These are phyloP conservation scores for Stenurella melanura DNA, from an alignment of 2,888 invertebrate species.

Conservation along the genomic window DNA sequence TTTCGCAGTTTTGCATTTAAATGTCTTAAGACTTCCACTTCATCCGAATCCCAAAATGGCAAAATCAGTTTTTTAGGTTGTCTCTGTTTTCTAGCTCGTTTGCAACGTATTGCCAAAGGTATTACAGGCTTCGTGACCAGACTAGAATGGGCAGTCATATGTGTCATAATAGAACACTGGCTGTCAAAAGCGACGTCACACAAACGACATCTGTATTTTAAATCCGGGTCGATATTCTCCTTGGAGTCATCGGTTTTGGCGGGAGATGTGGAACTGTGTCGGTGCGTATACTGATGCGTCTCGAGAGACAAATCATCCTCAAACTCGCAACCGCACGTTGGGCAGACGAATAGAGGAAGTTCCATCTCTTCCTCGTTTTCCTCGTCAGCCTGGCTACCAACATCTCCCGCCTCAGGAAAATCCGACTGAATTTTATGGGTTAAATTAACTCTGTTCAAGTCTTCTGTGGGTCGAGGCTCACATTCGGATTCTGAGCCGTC, in stretches of 20 bases:
- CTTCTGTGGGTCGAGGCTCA: conserved; percentile 71
- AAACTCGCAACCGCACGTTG: conserved; percentile 76
- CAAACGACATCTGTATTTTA: conserved; percentile 73
- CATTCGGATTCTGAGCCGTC: conserved; percentile 81
- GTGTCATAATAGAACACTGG: conserved; percentile 73
- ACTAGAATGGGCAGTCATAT: conserved; percentile 73
- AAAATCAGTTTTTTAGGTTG: conserved; percentile 74
- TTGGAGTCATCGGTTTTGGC: conserved; percentile 72
- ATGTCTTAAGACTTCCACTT: conserved; percentile 65
- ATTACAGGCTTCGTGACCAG: conserved; percentile 63
- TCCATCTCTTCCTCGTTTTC: conserved; percentile 71
- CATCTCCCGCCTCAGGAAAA: conserved; percentile 81
- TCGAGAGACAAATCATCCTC: conserved; percentile 74
- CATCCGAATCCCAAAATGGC: conserved; percentile 69
- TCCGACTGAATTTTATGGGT: conserved; percentile 74
- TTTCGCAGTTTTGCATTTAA: conserved; percentile 65
- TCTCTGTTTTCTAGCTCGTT: conserved; percentile 73
- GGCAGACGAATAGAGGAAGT: conserved; percentile 74
- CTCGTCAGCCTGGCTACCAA: conserved; percentile 70
- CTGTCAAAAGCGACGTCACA: conserved; percentile 73
- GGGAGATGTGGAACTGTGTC: conserved; percentile 74
- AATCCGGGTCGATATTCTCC: conserved; percentile 71
- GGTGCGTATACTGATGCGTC: conserved; percentile 73
- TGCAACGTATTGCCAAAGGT: conserved; percentile 63
- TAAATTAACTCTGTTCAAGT: conserved; percentile 68